These are phyloP conservation scores for Dipodomys spectabilis DNA, from an alignment of 2,113 vertebrate genomes.

Conservation along the genomic window DNA sequence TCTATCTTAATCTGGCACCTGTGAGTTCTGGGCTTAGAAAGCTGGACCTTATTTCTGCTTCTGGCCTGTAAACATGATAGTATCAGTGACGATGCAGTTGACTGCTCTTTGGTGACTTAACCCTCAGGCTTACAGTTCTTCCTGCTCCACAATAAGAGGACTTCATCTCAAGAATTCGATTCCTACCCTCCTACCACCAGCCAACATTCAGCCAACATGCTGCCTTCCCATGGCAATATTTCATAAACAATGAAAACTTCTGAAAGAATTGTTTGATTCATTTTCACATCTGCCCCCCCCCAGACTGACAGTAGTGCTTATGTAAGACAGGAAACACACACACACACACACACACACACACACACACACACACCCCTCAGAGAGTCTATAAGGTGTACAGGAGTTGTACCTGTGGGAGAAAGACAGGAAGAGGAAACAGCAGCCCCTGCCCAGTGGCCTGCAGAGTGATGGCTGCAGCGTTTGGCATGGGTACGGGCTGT, in stretches of 20 bases:
- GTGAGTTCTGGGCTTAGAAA: not conserved
- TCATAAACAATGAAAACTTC: not conserved
- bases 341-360: not conserved
- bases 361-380: not conserved
- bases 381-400: not conserved
- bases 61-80: too few relatives aligned
- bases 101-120: not conserved
- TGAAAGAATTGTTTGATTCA: not conserved
- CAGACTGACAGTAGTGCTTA: not conserved
- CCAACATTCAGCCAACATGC: not conserved
- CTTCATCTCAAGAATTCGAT: not conserved
- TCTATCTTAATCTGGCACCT: not conserved
- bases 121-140: not conserved
- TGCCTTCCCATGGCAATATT: not conserved
- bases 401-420: not conserved
- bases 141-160: not conserved
- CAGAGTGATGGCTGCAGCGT: not conserved
- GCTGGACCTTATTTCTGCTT: not conserved
- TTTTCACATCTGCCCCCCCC: not conserved
- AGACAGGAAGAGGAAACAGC: not conserved
- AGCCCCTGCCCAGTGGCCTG: too few relatives aligned
- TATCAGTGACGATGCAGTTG: not conserved
- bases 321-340: not conserved
- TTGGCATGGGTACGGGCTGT: not conserved
- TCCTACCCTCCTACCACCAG: not conserved